phyloP scores from a whole-genome alignment of 1,140 invertebrate species.

The Tyrophagus putrescentiae region DNA sequence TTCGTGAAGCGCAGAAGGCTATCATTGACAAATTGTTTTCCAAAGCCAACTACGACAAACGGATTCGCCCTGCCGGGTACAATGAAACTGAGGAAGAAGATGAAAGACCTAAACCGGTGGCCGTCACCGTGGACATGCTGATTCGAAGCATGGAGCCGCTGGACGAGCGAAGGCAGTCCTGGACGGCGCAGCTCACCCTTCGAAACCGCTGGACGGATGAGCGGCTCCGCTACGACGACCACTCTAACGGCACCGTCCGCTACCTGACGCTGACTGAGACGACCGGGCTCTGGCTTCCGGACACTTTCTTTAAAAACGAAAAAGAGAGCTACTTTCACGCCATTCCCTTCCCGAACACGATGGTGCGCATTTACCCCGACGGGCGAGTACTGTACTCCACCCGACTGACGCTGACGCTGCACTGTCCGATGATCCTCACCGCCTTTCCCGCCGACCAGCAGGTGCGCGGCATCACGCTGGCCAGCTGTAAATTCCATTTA shows the following conservation, averaged over 20 bases:
- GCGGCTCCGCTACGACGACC: neutral
- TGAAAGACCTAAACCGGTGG: too few relatives aligned
- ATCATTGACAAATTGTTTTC: too few relatives aligned
- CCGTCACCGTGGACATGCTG: too few relatives aligned
- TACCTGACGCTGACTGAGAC: neutral
- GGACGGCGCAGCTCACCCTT: slow-evolving; percentile 19
- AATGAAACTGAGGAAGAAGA: too few relatives aligned
- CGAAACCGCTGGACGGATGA: slow-evolving; percentile 22
- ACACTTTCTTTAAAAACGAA: neutral
- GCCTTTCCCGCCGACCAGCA: neutral
- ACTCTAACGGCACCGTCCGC: neutral
- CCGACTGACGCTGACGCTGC: neutral
- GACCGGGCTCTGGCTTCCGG: slow-evolving; percentile 1
- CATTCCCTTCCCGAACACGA: neutral
- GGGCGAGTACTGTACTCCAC: slow-evolving; percentile 2
- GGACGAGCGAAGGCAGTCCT: neutral
- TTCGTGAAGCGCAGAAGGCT: too few relatives aligned
- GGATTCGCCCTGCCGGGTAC: too few relatives aligned
- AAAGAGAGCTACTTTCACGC: neutral
- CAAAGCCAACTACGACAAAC: too few relatives aligned
- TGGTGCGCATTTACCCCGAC: slow-evolving; percentile 7
- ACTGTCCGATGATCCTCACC: slow-evolving; percentile 10
- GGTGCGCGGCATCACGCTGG: neutral
- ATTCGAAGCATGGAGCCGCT: neutral
- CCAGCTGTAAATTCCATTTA: slow-evolving; percentile 1